Evolutionary conservation across 1,140 invertebrate genomes (phyloP).

Genomic region (Aphaenogaster rudis): DNA sequence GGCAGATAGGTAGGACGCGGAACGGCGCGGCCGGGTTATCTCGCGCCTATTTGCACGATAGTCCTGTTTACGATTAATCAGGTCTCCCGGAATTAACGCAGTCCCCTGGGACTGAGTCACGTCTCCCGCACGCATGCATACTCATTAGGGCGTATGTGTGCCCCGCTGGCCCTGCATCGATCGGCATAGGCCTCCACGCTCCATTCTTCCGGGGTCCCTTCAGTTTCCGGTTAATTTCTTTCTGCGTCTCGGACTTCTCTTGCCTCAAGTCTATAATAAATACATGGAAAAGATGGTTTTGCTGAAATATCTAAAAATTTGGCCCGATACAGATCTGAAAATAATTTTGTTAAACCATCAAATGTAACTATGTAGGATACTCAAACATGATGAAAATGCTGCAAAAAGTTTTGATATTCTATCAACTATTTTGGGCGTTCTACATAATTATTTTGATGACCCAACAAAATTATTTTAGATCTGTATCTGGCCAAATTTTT

Average conservation of each 20-base stretch:
- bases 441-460: too few species aligned
- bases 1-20: constrained; percentile 76
- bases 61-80: constrained; percentile 85
- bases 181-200: neutral
- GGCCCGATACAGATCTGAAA: too few species aligned
- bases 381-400: too few species aligned
- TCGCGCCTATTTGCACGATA: constrained; percentile 85
- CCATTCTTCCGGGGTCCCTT: constrained; percentile 20
- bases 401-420: too few species aligned
- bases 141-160: constrained; percentile 54
- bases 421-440: too few species aligned
- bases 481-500: too few species aligned
- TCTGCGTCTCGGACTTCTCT: neutral
- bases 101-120: constrained; percentile 74
- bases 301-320: too few species aligned
- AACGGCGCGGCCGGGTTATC: constrained; percentile 80
- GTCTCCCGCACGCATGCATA: constrained; percentile 70
- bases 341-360: too few species aligned
- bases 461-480: too few species aligned
- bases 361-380: too few species aligned
- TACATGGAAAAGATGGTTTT: too few species aligned
- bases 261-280: neutral
- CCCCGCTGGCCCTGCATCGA: neutral
- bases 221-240: constrained; percentile 10
- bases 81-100: constrained; percentile 83